Evolutionary conservation across 2,797 vertebrate species (phyloP), one percentile per base, ranked within the genome.

Genomic region (Lacerta viridis): DNA sequence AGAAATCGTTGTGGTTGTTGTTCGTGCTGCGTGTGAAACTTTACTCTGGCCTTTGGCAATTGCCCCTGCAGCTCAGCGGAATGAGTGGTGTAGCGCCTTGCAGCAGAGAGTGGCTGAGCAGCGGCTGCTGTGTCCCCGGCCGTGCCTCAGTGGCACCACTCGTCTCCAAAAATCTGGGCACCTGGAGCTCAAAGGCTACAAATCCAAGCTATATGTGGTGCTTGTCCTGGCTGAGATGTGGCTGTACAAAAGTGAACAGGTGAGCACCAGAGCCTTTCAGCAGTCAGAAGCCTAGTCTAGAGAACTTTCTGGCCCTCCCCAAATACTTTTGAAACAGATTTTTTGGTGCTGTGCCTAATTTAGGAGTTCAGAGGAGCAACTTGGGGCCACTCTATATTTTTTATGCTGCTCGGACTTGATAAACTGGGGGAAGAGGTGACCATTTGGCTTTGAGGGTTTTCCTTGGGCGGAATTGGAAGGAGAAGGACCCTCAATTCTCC

Each of bases 211-310:
- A 33, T 99, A 98, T 0, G 96, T 97, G 5, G 98, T 98, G 90
- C 97, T 99, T 94, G 98, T 95, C 93, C 97, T 97, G 0, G 98
- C 99, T 1, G 98, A 98, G 96, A 97, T 99, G 96, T 99, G 99
- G 95, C 94, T 99, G 27, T 98, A 99, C 97, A 99, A 99, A 97
- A 99, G 96, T 0, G 98, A 99, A 75, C 99, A 99, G 98, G 99
- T 99, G 94, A 7, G 95, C 87, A 59, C 1, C 25, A 43, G 43
- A 80, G 11, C 5, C 10, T 79, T 61, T 80, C 68, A 18, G 50
- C 23, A 25, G 18, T 71, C 8, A 33, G 86, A 74, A 33, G n/a
- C 33, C 13, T 7, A 33, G 6, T 27, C 36, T 13, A 46, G 13
- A 7, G 9, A 5, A 10, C 66, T 50, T 83, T 88, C 17, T 20